Evolutionary conservation across 1,140 invertebrate genomes (phyloP).

Genomic region (Drosophila micromelanica): DNA sequence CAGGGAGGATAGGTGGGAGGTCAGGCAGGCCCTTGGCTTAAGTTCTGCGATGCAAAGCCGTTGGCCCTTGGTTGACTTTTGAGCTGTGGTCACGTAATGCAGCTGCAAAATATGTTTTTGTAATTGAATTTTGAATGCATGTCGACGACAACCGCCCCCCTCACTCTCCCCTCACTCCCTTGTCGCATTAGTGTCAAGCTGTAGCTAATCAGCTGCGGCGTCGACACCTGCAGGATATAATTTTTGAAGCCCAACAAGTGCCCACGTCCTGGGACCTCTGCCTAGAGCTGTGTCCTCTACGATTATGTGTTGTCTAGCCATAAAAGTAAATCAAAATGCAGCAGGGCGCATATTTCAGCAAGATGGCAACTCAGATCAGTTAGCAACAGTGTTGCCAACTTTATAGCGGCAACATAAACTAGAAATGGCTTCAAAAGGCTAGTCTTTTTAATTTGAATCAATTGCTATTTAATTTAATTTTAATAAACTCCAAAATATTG

Average conservation of each 20-base stretch:
- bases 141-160: background rate
- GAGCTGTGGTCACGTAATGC: conserved; percentile 62
- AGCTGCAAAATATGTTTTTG: conserved; percentile 59
- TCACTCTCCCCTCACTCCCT: background rate
- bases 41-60: background rate
- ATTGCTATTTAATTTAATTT: no score
- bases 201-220: conserved; percentile 70
- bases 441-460: background rate
- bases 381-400: background rate
- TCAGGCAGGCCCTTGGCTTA: conserved; percentile 11
- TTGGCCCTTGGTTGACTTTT: conserved; percentile 47
- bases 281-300: background rate
- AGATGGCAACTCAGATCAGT: conserved; percentile 39
- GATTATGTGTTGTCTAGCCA: conserved; percentile 60
- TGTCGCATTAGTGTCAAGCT: conserved; percentile 74
- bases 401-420: no score
- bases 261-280: conserved; percentile 15
- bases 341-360: conserved; percentile 60
- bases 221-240: conserved; percentile 78
- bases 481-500: no score
- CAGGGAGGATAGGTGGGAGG: background rate
- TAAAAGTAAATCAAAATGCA: conserved; percentile 83
- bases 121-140: conserved; percentile 80
- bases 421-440: background rate
- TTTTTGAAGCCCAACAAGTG: conserved; percentile 72